Evolutionary conservation across 2,888 invertebrate species (phyloP).

Genomic region (Lottia scabra): DNA sequence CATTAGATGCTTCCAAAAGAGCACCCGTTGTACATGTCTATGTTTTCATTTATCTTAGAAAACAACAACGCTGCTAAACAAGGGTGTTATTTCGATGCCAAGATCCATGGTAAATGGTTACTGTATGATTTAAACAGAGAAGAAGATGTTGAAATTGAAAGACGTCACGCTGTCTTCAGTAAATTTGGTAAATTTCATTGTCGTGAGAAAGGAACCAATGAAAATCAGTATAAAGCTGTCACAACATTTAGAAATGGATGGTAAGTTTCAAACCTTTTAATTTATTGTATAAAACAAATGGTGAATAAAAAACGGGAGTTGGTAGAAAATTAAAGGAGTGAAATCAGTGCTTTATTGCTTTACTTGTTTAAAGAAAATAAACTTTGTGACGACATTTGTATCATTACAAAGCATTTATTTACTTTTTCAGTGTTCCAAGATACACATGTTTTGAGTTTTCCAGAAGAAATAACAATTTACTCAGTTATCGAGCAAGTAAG

Average conservation of each 20-base stretch:
- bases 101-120: slow-evolving; percentile 55
- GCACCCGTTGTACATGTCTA: no score
- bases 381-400: no score
- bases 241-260: slow-evolving; percentile 63
- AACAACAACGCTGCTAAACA: not conserved
- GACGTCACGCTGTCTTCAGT: slow-evolving; percentile 48
- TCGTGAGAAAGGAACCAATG: slow-evolving; percentile 46
- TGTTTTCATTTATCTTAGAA: not conserved
- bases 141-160: slow-evolving; percentile 53
- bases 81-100: slow-evolving; percentile 52
- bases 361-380: no score
- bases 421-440: slow-evolving; percentile 52
- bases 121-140: slow-evolving; percentile 49
- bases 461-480: slow-evolving; percentile 49
- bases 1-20: no score
- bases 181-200: slow-evolving; percentile 57
- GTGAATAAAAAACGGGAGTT: no score
- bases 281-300: no score
- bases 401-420: no score
- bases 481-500: slow-evolving; percentile 59
- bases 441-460: slow-evolving; percentile 61
- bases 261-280: slow-evolving; percentile 36
- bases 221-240: slow-evolving; percentile 55
- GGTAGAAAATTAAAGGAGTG: no score
- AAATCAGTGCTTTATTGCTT: no score